A percentile compares a stretch with the other conserved stretches of the same genome.
These are phyloP conservation scores for Karalla daura DNA, from an alignment of 2,797 vertebrate genomes.

Conservation along the genomic window DNA sequence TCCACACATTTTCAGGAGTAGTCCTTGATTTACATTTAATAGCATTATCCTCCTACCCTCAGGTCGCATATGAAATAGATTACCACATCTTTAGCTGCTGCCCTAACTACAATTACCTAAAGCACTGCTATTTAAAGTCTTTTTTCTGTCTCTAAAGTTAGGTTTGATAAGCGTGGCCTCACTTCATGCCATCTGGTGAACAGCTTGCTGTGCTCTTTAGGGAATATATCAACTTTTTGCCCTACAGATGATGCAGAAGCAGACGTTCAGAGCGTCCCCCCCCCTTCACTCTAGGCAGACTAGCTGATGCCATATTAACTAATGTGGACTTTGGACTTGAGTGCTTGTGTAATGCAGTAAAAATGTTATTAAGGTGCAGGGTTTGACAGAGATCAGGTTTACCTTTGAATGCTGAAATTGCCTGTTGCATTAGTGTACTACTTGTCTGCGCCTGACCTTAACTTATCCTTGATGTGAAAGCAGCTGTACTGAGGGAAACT, in stretches of 20 bases:
- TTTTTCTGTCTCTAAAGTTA: conserved; percentile 2
- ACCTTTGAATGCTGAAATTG: not conserved
- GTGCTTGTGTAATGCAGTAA: too few relatives aligned
- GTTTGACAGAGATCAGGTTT: not conserved
- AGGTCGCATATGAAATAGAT: not conserved
- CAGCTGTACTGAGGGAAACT: conserved; percentile 28
- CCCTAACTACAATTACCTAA: not conserved
- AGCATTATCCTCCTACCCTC: not conserved
- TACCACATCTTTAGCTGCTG: not conserved
- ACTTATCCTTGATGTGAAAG: conserved; percentile 21
- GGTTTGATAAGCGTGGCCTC: conserved; percentile 6
- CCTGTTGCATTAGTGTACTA: not conserved
- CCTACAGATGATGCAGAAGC: conserved; percentile 10
- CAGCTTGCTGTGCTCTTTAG: conserved; percentile 4
- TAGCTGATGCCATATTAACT: too few relatives aligned
- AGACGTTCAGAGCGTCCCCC: too few relatives aligned
- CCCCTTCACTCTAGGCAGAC: too few relatives aligned
- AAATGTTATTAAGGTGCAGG: not conserved
- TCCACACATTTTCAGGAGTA: too few relatives aligned
- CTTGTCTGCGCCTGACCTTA: conserved; percentile 19
- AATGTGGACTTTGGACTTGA: too few relatives aligned
- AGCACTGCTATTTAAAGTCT: not conserved
- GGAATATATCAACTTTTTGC: not conserved
- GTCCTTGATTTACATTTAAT: too few relatives aligned
- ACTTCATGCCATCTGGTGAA: not conserved